phyloP scores from a whole-genome alignment of 2,113 vertebrate genomes.

The Pseudorectes ferrugineus region DNA sequence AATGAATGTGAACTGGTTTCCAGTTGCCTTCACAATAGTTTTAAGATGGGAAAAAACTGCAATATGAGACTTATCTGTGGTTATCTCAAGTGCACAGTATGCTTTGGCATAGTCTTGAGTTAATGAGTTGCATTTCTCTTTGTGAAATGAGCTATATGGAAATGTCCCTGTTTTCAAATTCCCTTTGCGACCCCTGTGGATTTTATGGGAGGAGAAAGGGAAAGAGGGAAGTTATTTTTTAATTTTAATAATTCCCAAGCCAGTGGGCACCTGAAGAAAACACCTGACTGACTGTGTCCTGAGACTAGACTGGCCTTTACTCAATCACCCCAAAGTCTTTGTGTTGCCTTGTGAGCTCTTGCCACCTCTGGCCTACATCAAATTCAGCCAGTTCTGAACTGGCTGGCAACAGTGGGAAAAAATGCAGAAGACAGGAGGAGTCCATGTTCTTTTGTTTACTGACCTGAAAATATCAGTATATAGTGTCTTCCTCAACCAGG shows the following conservation, averaged over 20 bases:
- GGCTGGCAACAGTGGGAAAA: not conserved
- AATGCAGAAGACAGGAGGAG: not conserved
- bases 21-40: conserved; percentile 11
- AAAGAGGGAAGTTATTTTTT: not conserved
- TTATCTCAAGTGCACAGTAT: not conserved
- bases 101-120: not conserved
- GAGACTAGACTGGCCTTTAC: not conserved
- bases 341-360: not conserved
- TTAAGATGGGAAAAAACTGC: not conserved
- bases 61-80: not conserved
- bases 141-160: not conserved
- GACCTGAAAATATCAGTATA: not conserved
- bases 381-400: not conserved
- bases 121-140: conserved; percentile 5
- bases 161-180: not conserved
- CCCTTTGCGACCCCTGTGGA: not conserved
- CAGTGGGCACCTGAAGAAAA: not conserved
- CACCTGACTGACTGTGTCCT: not conserved
- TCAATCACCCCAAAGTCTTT: not conserved
- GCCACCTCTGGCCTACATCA: not conserved
- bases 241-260: not conserved
- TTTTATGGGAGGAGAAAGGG: not conserved
- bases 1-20: not conserved
- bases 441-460: not conserved
- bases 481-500: not conserved